These are phyloP conservation scores for Oreochromis tanganicae DNA, from an alignment of 2,113 vertebrate genomes.

Conservation along the genomic window DNA sequence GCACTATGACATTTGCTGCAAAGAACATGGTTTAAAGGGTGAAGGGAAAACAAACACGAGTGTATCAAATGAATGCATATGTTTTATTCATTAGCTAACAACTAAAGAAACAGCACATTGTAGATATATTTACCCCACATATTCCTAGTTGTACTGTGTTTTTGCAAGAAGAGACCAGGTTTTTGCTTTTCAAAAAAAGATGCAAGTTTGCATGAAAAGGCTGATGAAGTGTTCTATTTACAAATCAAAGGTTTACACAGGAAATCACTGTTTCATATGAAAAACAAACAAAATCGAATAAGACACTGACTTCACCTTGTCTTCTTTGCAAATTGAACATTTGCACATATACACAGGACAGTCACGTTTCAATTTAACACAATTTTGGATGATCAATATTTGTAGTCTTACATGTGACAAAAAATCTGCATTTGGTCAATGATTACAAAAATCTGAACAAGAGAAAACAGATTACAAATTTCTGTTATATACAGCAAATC, in stretches of 20 bases:
- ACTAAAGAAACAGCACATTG: slow-evolving; percentile 60
- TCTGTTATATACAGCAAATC: slow-evolving; percentile 38
- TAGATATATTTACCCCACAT: slow-evolving; percentile 62
- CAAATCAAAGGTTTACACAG: slow-evolving; percentile 39
- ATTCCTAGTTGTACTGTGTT: slow-evolving; percentile 44
- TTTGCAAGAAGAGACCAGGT: slow-evolving; percentile 30
- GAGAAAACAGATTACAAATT: background rate
- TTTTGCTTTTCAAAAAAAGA: slow-evolving; percentile 45
- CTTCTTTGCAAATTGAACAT: slow-evolving; percentile 1
- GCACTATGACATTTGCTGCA: slow-evolving; percentile 1
- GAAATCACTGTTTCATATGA: slow-evolving; percentile 17
- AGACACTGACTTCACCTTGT: slow-evolving; percentile 5
- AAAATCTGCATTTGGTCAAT: slow-evolving; percentile 1
- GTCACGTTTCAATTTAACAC: slow-evolving; percentile 2
- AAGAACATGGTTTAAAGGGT: background rate
- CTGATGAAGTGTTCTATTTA: slow-evolving; percentile 56
- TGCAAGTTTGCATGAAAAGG: slow-evolving; percentile 29
- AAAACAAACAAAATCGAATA: slow-evolving; percentile 2
- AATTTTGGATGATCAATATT: slow-evolving; percentile 17
- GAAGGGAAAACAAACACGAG: slow-evolving; percentile 37
- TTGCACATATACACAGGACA: slow-evolving; percentile 10
- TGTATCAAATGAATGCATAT: slow-evolving; percentile 63
- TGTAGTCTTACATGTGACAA: background rate
- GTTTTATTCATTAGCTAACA: slow-evolving; percentile 69
- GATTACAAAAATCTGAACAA: slow-evolving; percentile 6